These are phyloP conservation scores for Rhagoletis pomonella DNA, from an alignment of 1,140 invertebrate genomes.

Conservation along the genomic window DNA sequence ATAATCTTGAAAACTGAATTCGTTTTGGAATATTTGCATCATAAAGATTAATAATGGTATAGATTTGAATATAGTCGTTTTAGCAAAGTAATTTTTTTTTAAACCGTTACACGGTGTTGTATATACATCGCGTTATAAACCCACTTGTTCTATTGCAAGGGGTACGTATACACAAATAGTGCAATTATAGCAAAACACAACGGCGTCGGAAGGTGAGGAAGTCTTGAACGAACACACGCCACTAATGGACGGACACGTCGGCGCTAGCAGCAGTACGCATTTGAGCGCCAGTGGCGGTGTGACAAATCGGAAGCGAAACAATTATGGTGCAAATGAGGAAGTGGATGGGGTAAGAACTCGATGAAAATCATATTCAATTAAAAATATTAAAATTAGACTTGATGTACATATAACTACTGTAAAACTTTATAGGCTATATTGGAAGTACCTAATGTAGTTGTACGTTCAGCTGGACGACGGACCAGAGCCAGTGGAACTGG, in stretches of 20 bases:
- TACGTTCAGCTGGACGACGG: slow-evolving; percentile 58
- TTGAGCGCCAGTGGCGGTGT: slow-evolving; percentile 52
- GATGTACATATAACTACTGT: background rate
- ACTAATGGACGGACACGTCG: slow-evolving; percentile 87
- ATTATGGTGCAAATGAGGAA: slow-evolving; percentile 52
- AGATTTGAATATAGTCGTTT: too few relatives aligned
- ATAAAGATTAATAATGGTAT: too few relatives aligned
- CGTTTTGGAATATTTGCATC: too few relatives aligned
- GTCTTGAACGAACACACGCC: slow-evolving; percentile 79
- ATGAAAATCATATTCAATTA: background rate
- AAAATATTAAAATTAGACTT: background rate
- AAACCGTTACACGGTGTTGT: background rate
- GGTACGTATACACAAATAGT: background rate
- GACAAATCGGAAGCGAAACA: slow-evolving; percentile 65
- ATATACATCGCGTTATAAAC: background rate
- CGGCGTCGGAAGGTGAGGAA: background rate
- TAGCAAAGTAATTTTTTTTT: background rate
- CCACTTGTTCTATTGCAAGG: background rate
- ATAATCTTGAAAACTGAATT: too few relatives aligned
- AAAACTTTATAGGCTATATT: slow-evolving; percentile 62
- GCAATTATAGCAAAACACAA: slow-evolving; percentile 7
- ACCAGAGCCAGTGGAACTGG: slow-evolving; percentile 57
- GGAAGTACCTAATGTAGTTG: slow-evolving; percentile 64
- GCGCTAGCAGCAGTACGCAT: slow-evolving; percentile 67
- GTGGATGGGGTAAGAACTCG: slow-evolving; percentile 50